These are phyloP conservation scores for Microcebus murinus DNA, from an alignment of 2,113 vertebrate genomes.

Conservation along the genomic window DNA sequence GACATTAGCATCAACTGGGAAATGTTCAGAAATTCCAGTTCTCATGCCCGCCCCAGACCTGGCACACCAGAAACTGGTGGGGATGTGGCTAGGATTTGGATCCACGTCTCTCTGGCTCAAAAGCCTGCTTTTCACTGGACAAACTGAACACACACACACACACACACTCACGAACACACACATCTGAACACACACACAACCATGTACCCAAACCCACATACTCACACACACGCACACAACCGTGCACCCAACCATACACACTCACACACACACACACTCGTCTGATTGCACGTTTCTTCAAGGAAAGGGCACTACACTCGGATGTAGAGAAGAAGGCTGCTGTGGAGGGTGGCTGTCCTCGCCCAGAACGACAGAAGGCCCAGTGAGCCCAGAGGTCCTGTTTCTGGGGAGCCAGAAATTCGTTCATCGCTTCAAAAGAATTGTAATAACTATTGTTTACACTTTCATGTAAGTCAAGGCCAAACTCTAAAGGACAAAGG, in stretches of 20 bases:
- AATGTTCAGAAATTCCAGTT: background rate
- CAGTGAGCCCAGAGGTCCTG: fast-evolving
- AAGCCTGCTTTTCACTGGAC: background rate
- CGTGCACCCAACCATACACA: no score
- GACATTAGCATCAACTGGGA: background rate
- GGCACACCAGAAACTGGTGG: background rate
- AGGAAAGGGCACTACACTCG: background rate
- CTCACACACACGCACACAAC: background rate
- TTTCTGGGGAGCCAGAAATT: background rate
- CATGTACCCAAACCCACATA: background rate
- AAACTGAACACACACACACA: no score
- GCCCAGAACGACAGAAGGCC: background rate
- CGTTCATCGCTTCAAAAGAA: background rate
- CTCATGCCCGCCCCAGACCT: background rate
- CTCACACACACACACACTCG: background rate
- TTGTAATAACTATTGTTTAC: background rate
- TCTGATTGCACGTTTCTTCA: background rate
- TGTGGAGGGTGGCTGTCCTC: background rate
- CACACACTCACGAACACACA: no score
- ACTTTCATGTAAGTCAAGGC: background rate
- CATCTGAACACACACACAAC: background rate
- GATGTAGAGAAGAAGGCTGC: background rate
- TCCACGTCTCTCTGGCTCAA: background rate
- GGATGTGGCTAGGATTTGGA: no score
- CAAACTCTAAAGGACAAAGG: background rate